phyloP scores from a whole-genome alignment of 35 echinoderm and acorn worm genomes.

The Amphiura filiformis region DNA sequence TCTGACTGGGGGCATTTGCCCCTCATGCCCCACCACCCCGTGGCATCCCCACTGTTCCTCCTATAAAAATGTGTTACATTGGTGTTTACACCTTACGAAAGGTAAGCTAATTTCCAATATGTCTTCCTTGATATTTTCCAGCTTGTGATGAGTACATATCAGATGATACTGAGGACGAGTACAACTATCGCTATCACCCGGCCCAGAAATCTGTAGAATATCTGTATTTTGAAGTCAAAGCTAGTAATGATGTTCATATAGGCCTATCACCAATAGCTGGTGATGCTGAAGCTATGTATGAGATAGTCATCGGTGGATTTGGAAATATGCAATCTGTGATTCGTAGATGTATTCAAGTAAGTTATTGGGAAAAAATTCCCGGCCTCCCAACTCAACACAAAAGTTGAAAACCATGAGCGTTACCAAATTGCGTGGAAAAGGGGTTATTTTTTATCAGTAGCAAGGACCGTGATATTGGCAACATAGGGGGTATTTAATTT shows the following conservation, averaged over 20 bases:
- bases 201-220: constrained; percentile 24
- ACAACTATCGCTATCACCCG: constrained; percentile 60
- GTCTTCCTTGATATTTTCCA: too few species aligned
- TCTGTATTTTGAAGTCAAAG: constrained; percentile 69
- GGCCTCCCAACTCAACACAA: too few species aligned
- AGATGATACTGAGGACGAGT: constrained; percentile 28
- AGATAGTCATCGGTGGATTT: constrained; percentile 78
- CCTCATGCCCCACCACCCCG: too few species aligned
- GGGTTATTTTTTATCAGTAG: too few species aligned
- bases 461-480: too few species aligned
- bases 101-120: neutral
- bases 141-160: constrained; percentile 52
- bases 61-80: neutral
- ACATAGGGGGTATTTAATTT: too few species aligned
- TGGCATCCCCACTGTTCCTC: neutral
- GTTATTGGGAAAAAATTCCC: neutral
- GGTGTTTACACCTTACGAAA: neutral
- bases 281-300: constrained; percentile 57
- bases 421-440: too few species aligned
- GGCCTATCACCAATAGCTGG: constrained; percentile 27
- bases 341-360: constrained; percentile 14
- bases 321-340: constrained; percentile 55
- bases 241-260: constrained; percentile 68
- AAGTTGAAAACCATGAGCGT: too few species aligned
- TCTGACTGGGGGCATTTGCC: too few species aligned